Conservation (phyloP, 2,797 vertebrate species). For the Peromyscus melanophrys region DNA sequence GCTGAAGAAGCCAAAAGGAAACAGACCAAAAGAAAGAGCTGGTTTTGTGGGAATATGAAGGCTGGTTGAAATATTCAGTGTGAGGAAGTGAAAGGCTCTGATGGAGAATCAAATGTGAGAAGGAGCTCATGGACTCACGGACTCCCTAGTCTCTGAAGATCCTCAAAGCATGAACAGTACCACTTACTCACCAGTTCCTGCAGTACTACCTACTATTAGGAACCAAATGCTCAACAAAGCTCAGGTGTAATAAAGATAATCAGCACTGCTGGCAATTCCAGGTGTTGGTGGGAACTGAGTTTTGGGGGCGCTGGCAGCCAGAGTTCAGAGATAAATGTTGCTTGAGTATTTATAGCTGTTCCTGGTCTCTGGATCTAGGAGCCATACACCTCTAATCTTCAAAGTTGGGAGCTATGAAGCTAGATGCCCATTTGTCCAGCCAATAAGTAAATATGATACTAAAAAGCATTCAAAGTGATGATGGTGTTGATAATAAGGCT, state of each 20-base stretch:
- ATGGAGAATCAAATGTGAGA: background rate
- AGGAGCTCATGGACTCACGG: no score
- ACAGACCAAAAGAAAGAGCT: background rate
- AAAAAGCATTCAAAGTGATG: background rate
- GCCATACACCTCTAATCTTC: background rate
- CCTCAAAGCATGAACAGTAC: background rate
- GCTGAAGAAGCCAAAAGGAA: background rate
- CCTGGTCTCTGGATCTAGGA: background rate
- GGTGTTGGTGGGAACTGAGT: no score
- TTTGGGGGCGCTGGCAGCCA: background rate
- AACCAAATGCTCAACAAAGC: background rate
- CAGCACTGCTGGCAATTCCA: background rate
- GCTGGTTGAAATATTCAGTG: background rate
- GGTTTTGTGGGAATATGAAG: background rate
- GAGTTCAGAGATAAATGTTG: background rate
- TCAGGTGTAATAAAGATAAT: background rate
- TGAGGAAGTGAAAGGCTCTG: background rate
- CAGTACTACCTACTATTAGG: background rate
- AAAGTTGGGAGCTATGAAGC: background rate
- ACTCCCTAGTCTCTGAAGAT: background rate
- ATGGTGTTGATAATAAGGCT: background rate
- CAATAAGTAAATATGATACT: background rate
- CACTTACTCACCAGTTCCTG: background rate
- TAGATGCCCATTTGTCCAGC: background rate
- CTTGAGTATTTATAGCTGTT: background rate